Base-by-base conservation (phyloP, 2,797 vertebrate genomes). In the Pelodytes ibericus region DNA sequence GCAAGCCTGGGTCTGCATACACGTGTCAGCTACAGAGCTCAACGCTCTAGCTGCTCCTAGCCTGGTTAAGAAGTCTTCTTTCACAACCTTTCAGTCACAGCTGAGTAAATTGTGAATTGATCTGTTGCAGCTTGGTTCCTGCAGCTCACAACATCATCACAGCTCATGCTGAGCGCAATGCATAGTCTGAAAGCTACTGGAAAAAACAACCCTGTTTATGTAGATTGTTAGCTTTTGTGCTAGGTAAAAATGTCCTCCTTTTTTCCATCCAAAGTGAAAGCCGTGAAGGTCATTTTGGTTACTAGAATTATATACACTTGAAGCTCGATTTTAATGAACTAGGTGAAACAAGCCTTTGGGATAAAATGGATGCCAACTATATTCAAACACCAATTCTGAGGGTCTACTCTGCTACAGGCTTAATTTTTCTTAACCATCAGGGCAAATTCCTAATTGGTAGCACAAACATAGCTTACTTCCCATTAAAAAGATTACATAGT, bases 51-150 rank as follows among this genome's bases (percentile, higher is more conserved):
- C 47, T 69, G 65, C 63, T 78, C 74, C 81, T 69, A 77, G 80
- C 80, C 75, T 27, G 39, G 64, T 68, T 58, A 41, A 66, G 62
- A 72, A 0, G 0, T 67, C 63, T 63, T 78, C 58, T 61, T 63
- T 78, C 70, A 58, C 82, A 74, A 66, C 64, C 60, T 74, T 79
- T 77, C 82, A 68, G 73, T 16, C 70, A 77, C 71, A 73, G 76
- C 64, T 83, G 84, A 86, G 77, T 86, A 83, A 84, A 84, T 73
- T 79, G 76, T 62, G 70, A 74, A 71, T 71, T 75, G 71, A 64
- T 74, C 67, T 64, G 72, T 74, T 59, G 49, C 29, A 39, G 79
- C 75, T 80, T 73, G 68, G 81, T 71, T 70, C 73, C 69, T 74
- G 78, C 77, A 71, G 80, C 74, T 71, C 30, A 74, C 67, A 83